Evolutionary conservation across 2,888 invertebrate genomes (phyloP), one percentile per base, ranked within the genome.

Genomic region (Cyaniris semiargus): DNA sequence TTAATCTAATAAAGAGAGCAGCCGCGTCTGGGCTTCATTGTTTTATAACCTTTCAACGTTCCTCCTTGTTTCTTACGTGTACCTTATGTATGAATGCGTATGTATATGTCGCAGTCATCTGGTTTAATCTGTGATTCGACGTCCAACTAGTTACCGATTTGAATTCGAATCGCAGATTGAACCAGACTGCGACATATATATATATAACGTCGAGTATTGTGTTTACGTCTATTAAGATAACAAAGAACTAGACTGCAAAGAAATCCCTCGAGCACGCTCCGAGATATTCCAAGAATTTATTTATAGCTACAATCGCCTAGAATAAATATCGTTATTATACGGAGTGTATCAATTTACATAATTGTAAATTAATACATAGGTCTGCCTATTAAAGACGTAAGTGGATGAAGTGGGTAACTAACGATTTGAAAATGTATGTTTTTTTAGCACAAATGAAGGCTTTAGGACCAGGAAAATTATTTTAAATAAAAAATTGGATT

Each of bases 1-100:
- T 66, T 66, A 66, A 89, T 87, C 85, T 86, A 88, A 90, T 88
- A 87, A 86, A 72, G 71, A 56, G 76, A 76, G 76, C 34, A 76
- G 71, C 56, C 76, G 53, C 70, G 70, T 23, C 76, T 72, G 71
- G 21, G 76, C 66, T 6, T 66, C 66, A 66, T 76, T 70, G 76
- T 71, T 76, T 34, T 76, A 53, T 27, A 71, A 58, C 76, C 71
- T 76, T 76, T 76, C 66, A 66, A 27, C 31, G 15, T 66, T 31
- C 18, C 27, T 27, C 10, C 27, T 66, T 31, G 31, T 66, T 56
- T 56, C 31, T 53, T 56, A 56, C 23, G 53, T 66, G 27, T 31
- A 66, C 27, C 66, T 31, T 31, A 66, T n/a, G n/a, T n/a, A n/a
- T n/a, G n/a, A n/a, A n/a, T n/a, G n/a, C n/a, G n/a, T n/a, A n/a